Base-by-base conservation (phyloP, 1,140 invertebrate genomes). In the Asbolus verrucosus region DNA sequence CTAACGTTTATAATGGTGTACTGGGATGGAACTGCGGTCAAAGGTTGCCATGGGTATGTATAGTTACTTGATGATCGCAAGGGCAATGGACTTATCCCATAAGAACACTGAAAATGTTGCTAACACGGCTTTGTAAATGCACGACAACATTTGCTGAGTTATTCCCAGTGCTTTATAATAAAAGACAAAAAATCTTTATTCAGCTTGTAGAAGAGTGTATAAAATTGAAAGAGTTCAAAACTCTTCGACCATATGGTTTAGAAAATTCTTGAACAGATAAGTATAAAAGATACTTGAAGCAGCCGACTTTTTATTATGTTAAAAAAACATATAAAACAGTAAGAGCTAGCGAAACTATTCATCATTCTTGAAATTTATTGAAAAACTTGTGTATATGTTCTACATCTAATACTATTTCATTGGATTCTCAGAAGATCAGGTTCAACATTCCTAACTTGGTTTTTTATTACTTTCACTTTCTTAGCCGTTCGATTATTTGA, bases 91-190 rank as follows among this genome's bases (percentile, higher is more conserved):
- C 46, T 43, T 43, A 14, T 54, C 24, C 21, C 19, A n/a, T n/a
- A 54, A 54, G 19, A 54, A 54, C 46, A 54, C 21, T 54, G 46
- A 54, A 54, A 54, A 54, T 54, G 19, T 30, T 21, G 27, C 46
- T 54, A 54, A 54, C 24, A 50, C 43, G 14, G 5, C 13, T 3
- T 43, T 14, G 39, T 43, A 43, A 43, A 43, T 16, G 39, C 39
- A 43, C 11, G 5, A n/a, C n/a, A 15, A 18, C 39, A 43, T 18
- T 43, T 43, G 5, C 16, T 16, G 2, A 27, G 46, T 9, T 16
- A 27, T 54, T 54, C n/a, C n/a, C n/a, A n/a, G 27, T 54, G 46
- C 46, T 54, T 54, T n/a, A n/a, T n/a, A 54, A 54, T 54, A 21
- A 27, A 54, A 54, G 21, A 54, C 46, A 54, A 54, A 27, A 21